These are phyloP conservation scores for Hydrozoanthus gracilis DNA, from an alignment of 92 coral and sea anemone genomes.

Conservation along the genomic window DNA sequence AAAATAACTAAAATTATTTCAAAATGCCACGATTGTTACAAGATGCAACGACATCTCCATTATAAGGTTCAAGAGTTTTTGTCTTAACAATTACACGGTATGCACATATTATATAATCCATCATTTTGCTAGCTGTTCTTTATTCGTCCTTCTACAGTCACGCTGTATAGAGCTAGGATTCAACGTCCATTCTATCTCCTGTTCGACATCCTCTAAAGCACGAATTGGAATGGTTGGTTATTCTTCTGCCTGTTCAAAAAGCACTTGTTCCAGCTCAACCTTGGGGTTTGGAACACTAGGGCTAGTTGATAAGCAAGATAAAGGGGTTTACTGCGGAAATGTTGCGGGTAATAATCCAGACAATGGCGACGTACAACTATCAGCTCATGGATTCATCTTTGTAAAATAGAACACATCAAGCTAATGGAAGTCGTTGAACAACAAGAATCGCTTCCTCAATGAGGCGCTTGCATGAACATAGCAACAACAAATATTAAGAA, in stretches of 20 bases:
- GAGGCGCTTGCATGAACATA: too few relatives aligned
- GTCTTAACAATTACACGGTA: too few relatives aligned
- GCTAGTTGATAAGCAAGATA: background rate
- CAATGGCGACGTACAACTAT: background rate
- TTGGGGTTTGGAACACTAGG: constrained; percentile 6
- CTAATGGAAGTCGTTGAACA: too few relatives aligned
- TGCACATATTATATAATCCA: background rate
- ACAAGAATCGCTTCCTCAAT: too few relatives aligned
- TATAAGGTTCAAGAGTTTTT: too few relatives aligned
- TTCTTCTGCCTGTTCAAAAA: background rate
- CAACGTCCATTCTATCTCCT: background rate
- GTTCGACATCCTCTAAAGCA: background rate
- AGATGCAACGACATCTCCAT: too few relatives aligned
- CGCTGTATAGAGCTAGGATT: background rate
- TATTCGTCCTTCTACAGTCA: background rate
- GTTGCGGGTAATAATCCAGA: background rate
- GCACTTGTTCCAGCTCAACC: background rate
- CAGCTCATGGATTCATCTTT: background rate
- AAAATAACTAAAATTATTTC: too few relatives aligned
- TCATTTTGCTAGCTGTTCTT: background rate
- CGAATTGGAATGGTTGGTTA: constrained; percentile 17
- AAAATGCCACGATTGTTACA: too few relatives aligned
- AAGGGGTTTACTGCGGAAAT: background rate
- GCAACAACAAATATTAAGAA: too few relatives aligned
- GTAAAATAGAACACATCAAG: background rate